Evolutionary conservation across 1,140 invertebrate species (phyloP), one percentile per base, ranked within the genome.

Genomic region (Subanguina moxae): DNA sequence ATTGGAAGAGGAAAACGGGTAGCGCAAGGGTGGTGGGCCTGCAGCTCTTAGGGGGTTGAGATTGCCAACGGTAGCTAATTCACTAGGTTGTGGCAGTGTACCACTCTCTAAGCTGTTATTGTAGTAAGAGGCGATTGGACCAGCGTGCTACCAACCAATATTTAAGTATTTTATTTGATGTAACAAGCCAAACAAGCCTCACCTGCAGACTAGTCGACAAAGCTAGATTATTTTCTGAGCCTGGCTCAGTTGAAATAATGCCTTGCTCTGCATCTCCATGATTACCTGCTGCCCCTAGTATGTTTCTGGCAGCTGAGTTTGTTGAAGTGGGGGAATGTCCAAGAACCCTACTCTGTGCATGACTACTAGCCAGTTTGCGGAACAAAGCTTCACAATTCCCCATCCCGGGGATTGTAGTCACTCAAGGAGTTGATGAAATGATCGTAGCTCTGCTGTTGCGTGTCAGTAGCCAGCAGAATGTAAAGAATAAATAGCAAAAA

Each of bases 331-430:
- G n/a, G 32, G 32, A 38, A 38, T 38, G 32, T 38, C 32, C 32
- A 38, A 38, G 32, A 5, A 11, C 32, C 3, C 32, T 11, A 38
- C 32, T 38, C 11, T 38, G 32, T n/a, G n/a, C n/a, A n/a, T n/a
- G n/a, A 38, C 3, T 38, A 38, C 32, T 38, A 38, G 48, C 23
- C 23, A 52, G 23, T 52, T 52, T 52, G 48, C 23, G 48, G n/a
- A 52, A 19, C 3, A 52, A 15, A 52, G n/a, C 48, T 25, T 52
- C 48, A 52, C 48, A 52, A 52, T 52, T 52, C 48, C 48, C 48
- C 48, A 52, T 52, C n/a, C 23, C 17, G n/a, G n/a, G n/a, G n/a
- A 25, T 52, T 52, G n/a, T 52, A 21, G 48, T 21, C 48, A 15
- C 48, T 52, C 23, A 52, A 25, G 17, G 48, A 52, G 17, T 52